phyloP scores from a whole-genome alignment of 2,888 invertebrate genomes.

The Sympetrum striolatum region DNA sequence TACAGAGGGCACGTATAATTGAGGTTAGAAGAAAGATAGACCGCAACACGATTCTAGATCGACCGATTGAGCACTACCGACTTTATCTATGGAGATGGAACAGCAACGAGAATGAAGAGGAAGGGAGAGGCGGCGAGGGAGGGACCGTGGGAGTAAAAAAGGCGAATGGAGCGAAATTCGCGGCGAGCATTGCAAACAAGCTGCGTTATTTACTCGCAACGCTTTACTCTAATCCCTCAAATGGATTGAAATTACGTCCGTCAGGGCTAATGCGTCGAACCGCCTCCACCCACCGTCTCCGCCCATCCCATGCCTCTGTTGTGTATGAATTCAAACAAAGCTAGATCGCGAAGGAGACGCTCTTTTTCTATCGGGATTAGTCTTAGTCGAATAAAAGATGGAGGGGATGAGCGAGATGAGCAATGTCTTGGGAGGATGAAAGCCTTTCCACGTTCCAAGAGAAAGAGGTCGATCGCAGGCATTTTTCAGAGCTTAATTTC shows the following conservation, averaged over 20 bases:
- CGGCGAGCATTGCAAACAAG: background rate
- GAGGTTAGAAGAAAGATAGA: too few relatives aligned
- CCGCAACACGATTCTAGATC: too few relatives aligned
- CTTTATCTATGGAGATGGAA: too few relatives aligned
- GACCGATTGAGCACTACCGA: too few relatives aligned
- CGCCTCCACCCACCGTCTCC: background rate
- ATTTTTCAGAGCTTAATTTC: too few relatives aligned
- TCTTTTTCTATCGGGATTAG: background rate
- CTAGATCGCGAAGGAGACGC: background rate
- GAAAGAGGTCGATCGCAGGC: too few relatives aligned
- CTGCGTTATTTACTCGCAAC: background rate
- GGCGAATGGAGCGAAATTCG: background rate
- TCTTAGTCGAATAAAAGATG: background rate
- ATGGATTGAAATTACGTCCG: background rate
- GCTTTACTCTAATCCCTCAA: background rate
- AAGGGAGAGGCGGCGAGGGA: too few relatives aligned
- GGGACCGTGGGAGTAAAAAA: background rate
- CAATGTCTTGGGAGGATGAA: too few relatives aligned
- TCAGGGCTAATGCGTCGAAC: background rate
- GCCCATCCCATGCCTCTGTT: background rate
- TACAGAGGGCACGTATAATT: too few relatives aligned
- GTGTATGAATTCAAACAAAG: background rate
- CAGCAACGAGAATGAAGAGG: too few relatives aligned
- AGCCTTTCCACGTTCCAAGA: too few relatives aligned
- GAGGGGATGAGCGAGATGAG: too few relatives aligned